Evolutionary conservation across 2,797 vertebrate species (phyloP).

Genomic region (Anguilla anguilla): DNA sequence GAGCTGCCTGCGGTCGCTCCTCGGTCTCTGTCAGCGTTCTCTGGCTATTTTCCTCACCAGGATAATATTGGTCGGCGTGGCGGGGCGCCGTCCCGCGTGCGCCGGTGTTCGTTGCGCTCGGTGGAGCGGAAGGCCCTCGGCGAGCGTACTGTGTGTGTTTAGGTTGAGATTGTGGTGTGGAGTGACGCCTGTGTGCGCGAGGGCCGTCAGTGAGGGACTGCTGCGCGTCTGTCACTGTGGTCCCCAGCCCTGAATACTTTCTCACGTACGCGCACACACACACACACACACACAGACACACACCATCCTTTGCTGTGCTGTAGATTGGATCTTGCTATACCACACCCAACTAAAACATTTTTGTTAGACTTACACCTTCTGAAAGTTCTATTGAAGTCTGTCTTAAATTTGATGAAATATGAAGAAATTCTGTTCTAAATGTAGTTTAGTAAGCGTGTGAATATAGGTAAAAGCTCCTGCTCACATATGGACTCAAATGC

Average conservation of each 20-base stretch:
- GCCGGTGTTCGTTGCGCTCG: neutral
- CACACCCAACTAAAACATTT: neutral
- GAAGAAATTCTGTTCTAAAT: too few relatives aligned
- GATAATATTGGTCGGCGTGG: neutral
- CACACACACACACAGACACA: neutral
- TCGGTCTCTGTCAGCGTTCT: constrained; percentile 32
- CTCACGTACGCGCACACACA: neutral
- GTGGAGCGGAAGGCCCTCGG: neutral
- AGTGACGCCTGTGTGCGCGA: constrained; percentile 39
- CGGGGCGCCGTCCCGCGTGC: neutral
- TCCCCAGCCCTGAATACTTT: neutral
- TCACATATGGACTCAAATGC: neutral
- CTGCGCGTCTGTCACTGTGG: neutral
- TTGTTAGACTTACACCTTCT: neutral
- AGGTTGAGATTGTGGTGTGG: constrained; percentile 44
- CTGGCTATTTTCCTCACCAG: neutral
- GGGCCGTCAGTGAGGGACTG: constrained; percentile 18
- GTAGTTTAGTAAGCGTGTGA: neutral
- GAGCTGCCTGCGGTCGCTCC: constrained; percentile 6
- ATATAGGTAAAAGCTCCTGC: neutral
- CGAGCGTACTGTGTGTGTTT: constrained; percentile 11
- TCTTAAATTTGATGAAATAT: neutral
- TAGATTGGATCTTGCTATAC: neutral
- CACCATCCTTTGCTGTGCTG: neutral
- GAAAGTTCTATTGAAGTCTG: neutral